phyloP scores from a whole-genome alignment of 2,797 vertebrate species.

The Sebastes oblongus region DNA sequence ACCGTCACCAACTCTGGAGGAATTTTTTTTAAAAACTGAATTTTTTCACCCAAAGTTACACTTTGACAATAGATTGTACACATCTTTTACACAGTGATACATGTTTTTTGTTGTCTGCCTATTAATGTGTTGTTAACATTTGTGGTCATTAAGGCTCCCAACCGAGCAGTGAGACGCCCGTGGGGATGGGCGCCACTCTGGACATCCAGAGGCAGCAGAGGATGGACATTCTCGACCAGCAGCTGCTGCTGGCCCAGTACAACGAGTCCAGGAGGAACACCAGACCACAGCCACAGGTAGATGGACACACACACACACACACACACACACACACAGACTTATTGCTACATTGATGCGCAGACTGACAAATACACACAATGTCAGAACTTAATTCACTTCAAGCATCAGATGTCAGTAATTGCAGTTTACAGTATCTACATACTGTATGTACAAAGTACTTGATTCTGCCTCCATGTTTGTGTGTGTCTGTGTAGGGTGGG shows the following conservation, averaged over 20 bases:
- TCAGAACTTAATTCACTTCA: not conserved
- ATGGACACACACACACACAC: too few relatives aligned
- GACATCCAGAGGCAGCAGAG: conserved; percentile 97
- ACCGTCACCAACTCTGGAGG: not conserved
- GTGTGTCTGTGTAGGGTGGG: conserved; percentile 78
- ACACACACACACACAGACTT: too few relatives aligned
- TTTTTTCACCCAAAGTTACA: not conserved
- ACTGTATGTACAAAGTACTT: not conserved
- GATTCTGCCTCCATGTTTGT: not conserved
- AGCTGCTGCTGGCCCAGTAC: conserved; percentile 92
- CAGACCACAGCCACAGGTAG: conserved; percentile 81
- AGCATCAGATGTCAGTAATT: not conserved
- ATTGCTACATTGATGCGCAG: not conserved
- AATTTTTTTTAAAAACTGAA: not conserved
- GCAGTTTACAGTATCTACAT: not conserved
- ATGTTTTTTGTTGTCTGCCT: not conserved
- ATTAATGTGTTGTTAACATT: not conserved
- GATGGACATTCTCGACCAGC: conserved; percentile 93
- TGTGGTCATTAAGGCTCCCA: conserved; percentile 78
- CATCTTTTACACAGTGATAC: not conserved
- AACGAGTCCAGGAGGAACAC: conserved; percentile 86
- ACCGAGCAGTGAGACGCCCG: conserved; percentile 84
- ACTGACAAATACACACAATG: not conserved
- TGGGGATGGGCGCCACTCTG: conserved; percentile 97
- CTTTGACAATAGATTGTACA: not conserved